Conservation (phyloP, 30 jellyfish, hydroid and myxozoan species). For the Calvadosia cruxmelitensis region DNA sequence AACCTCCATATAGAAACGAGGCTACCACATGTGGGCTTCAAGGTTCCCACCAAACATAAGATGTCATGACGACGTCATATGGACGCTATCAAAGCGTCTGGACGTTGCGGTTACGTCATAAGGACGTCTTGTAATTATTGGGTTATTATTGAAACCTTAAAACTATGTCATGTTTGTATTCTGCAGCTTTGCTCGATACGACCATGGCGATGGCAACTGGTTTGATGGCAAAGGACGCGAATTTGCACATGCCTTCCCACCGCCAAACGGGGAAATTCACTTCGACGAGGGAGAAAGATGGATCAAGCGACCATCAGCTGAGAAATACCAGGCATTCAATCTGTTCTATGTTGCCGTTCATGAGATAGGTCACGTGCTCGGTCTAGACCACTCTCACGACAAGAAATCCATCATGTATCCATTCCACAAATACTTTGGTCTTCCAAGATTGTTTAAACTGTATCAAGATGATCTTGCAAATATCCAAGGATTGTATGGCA, state of each 20-base stretch:
- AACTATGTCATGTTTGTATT: background rate
- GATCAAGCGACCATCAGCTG: slow-evolving; percentile 9
- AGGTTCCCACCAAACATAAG: no score
- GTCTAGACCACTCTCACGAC: slow-evolving; percentile 7
- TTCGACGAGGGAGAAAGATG: slow-evolving; percentile 19
- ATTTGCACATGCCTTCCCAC: slow-evolving; percentile 17
- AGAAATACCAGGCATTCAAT: slow-evolving; percentile 3
- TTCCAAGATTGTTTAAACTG: no score
- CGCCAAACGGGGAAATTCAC: slow-evolving; percentile 2
- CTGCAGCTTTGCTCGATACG: background rate
- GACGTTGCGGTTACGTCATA: no score
- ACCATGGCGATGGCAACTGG: slow-evolving; percentile 25
- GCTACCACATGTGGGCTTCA: no score
- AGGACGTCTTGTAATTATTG: no score
- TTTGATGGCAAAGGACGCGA: slow-evolving; percentile 26
- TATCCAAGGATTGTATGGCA: no score
- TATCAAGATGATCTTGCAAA: no score
- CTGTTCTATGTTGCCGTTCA: slow-evolving; percentile 8
- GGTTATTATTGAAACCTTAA: background rate
- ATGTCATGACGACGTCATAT: no score
- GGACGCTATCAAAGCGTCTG: no score
- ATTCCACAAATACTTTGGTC: no score
- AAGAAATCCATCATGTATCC: slow-evolving; percentile 10
- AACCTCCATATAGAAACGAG: no score
- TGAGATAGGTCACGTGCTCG: slow-evolving; percentile 28